phyloP scores from a whole-genome alignment of 2,797 vertebrate genomes.

The Hybognathus amarus region DNA sequence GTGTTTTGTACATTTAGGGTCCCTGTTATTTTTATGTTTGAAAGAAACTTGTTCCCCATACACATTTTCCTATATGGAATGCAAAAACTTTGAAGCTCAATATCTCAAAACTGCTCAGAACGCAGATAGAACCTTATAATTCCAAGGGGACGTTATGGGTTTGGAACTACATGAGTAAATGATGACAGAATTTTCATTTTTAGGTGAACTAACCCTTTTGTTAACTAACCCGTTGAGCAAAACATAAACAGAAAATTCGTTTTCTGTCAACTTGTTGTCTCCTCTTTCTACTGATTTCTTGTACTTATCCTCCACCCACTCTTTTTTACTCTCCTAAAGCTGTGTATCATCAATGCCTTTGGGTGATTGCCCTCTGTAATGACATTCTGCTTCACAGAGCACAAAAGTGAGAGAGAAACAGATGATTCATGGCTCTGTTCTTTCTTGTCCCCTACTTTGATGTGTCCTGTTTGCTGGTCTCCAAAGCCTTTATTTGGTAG shows the following conservation, averaged over 20 bases:
- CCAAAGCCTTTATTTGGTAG: not conserved
- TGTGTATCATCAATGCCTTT: slow-evolving; percentile 30
- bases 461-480: slow-evolving; percentile 39
- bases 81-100: too few relatives aligned
- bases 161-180: not conserved
- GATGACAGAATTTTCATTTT: not conserved
- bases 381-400: slow-evolving; percentile 43
- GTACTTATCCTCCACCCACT: slow-evolving; percentile 29
- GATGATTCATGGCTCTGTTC: slow-evolving; percentile 36
- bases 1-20: too few relatives aligned
- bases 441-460: slow-evolving; percentile 42
- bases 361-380: slow-evolving; percentile 40
- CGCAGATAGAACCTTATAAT: too few relatives aligned
- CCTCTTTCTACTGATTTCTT: not conserved
- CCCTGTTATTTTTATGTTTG: too few relatives aligned
- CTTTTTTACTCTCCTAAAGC: slow-evolving; percentile 32
- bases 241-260: not conserved
- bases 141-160: too few relatives aligned
- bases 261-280: not conserved
- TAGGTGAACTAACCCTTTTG: not conserved
- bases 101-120: too few relatives aligned
- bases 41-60: too few relatives aligned
- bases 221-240: too few relatives aligned
- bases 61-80: too few relatives aligned
- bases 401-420: slow-evolving; percentile 22